Evolutionary conservation across 2,797 vertebrate species (phyloP).

Genomic region (Myotis daubentonii): DNA sequence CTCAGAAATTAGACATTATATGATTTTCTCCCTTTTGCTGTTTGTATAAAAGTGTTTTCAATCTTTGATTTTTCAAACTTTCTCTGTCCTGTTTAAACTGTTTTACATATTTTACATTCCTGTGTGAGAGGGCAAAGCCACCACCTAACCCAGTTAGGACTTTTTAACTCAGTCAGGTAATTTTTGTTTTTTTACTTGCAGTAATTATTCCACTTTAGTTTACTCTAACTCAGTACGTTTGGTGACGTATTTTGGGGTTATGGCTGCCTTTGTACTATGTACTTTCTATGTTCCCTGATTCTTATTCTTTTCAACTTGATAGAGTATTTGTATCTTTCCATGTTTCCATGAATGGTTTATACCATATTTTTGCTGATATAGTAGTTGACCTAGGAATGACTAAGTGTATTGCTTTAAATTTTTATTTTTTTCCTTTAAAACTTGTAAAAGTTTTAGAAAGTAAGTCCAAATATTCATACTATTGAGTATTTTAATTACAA

Average conservation of each 20-base stretch:
- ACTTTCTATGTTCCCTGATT: neutral
- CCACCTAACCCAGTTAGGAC: neutral
- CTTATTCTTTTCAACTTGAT: neutral
- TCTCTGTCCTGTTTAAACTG: neutral
- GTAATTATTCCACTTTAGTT: neutral
- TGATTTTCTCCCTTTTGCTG: neutral
- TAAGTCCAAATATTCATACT: neutral
- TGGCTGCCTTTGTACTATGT: neutral
- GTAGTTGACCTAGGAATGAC: neutral
- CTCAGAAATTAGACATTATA: too few species aligned
- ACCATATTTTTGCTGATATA: neutral
- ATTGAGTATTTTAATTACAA: neutral
- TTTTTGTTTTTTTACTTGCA: neutral
- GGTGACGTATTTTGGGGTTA: neutral
- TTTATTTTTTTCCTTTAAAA: neutral
- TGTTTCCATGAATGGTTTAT: neutral
- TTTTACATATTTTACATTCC: neutral
- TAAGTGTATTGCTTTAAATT: neutral
- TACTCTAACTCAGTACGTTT: neutral
- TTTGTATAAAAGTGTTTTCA: neutral
- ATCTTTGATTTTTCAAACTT: neutral
- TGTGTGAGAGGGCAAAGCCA: neutral
- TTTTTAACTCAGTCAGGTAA: neutral
- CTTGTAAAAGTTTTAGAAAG: neutral
- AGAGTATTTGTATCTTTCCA: neutral